Evolutionary conservation across 2,797 vertebrate genomes (phyloP).

Genomic region (Gobio occitaniae): DNA sequence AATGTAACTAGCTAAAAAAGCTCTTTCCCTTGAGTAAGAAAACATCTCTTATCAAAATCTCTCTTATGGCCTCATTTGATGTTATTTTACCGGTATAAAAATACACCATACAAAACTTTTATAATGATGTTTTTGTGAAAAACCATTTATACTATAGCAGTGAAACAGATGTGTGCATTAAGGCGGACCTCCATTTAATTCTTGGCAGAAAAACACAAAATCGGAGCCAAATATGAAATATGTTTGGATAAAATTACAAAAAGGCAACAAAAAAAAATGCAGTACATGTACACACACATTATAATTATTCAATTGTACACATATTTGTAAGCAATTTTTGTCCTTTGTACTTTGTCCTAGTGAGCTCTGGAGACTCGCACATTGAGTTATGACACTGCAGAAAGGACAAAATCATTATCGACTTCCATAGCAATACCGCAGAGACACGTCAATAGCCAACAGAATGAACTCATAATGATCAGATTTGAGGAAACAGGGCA

Average conservation of each 20-base stretch:
- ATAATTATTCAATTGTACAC: not conserved
- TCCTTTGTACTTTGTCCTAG: too few species aligned
- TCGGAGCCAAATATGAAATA: not conserved
- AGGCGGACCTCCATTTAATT: not conserved
- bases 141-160: not conserved
- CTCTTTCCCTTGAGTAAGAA: not conserved
- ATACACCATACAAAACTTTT: not conserved
- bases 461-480: slow-evolving; percentile 23
- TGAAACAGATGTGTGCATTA: not conserved
- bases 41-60: not conserved
- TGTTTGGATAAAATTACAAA: not conserved
- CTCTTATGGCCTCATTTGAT: not conserved
- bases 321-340: not conserved
- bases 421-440: slow-evolving; percentile 1
- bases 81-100: not conserved
- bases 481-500: slow-evolving; percentile 23
- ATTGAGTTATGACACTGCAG: not conserved
- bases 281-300: too few species aligned
- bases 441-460: slow-evolving; percentile 17
- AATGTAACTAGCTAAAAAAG: not conserved
- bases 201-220: slow-evolving; percentile 12
- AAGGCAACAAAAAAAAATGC: too few species aligned
- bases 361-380: not conserved
- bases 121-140: not conserved
- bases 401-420: slow-evolving; percentile 28